Evolutionary conservation across 2,113 vertebrate genomes (phyloP), one percentile per base, ranked within the genome.

Genomic region (Callithrix jacchus): DNA sequence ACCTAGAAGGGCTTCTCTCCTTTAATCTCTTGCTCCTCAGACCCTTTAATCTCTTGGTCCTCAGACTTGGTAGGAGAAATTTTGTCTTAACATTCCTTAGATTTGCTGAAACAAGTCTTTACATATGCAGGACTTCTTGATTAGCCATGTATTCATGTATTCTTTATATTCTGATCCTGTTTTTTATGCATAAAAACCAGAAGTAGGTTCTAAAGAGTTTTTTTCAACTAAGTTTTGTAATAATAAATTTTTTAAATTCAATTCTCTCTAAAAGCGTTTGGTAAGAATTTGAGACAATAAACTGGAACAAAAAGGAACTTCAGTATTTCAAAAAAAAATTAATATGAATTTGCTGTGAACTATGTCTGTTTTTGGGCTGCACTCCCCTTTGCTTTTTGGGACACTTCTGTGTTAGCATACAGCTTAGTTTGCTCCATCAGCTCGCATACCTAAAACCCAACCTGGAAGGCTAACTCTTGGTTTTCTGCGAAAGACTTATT

Each of bases 361-460:
- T 49, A 8, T 8, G 16, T 8, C 3, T 3, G 23, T 52, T 79
- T 35, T 58, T 37, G 8, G 2, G n/a, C 16, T 3, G 2, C 2
- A 6, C 21, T 32, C 27, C 18, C 32, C 0, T 77, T 87, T 11
- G 40, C 6, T 27, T 35, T 32, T 23, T 23, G n/a, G 6, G 73
- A 27, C 45, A 0, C 16, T 3, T 66, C n/a, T 13, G 3, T 37
- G 5, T 3, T 73, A 6, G 1, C 20, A 17, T 2, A 40, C 0
- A 37, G 18, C 16, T 17, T 54, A 52, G 21, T 71, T 54, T 21
- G 0, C 21, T 40, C 5, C 25, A 80, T 40, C 25, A 8, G 5
- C 17, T 64, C 58, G 54, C 7, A 30, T 10, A 11, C 3, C 21
- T 25, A 35, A 47, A 13, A 6, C 11, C 30, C 71, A 64, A 17